Evolutionary conservation across 2,113 vertebrate species (phyloP), one percentile per base, ranked within the genome.

Genomic region (Pedetes capensis): DNA sequence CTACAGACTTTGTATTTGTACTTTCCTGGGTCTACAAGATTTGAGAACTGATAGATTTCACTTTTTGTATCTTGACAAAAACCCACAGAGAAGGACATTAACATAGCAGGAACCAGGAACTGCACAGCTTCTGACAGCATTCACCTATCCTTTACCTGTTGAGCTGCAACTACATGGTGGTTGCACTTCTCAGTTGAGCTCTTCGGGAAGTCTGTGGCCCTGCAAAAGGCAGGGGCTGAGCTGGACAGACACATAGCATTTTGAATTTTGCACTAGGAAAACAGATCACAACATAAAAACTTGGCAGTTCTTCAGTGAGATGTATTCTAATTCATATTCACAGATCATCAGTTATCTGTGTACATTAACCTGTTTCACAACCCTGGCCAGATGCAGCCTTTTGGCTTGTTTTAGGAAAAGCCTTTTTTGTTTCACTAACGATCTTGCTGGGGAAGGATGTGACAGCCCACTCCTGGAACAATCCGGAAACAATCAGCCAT

Each of bases 331-430:
- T 42, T 76, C 72, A 55, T 44, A 82, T 78, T 80, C 89, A 42
- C 82, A 93, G 51, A 47, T 82, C 37, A 75, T 87, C 59, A 42
- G 72, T 83, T 89, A 51, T 51, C 80, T 89, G 7, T 51, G 7
- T 69, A 23, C 22, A 10, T 87, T 85, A 84, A 83, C 51, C 51
- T 91, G 44, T 88, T 87, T 87, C 71, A 34, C 75, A 85, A 42
- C 55, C 84, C 59, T 72, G 49, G 44, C 69, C 37, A 47, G 22
- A 22, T 84, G 34, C 25, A 83, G 20, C 64, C 61, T 95, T 93
- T 81, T 76, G 69, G 59, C 80, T 86, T 95, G 44, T 68, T 93
- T 93, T 80, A 88, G 78, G 76, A 64, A 89, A 71, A 79, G 23
- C 39, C 12, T 69, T 85, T 55, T 39, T 90, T 72, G 49, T 90